Percentiles rank a stretch among this genome's conserved stretches.
Evolutionary conservation across 2,113 vertebrate species (phyloP).

Genomic region (Monarcha castaneiventris): DNA sequence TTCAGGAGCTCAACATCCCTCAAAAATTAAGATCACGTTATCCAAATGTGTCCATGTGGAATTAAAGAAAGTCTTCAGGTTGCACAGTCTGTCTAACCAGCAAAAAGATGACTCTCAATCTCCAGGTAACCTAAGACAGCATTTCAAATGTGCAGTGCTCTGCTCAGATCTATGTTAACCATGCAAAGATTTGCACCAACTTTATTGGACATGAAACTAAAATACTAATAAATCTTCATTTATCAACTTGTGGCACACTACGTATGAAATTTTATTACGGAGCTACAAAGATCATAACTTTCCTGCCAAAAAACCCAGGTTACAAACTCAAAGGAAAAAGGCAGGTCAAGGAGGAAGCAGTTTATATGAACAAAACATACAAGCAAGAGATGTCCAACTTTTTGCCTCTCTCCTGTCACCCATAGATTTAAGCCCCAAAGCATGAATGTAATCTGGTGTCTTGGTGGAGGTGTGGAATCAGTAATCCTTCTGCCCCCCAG

Average conservation of each 20-base stretch:
- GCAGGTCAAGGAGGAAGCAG: not conserved
- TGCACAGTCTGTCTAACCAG: not conserved
- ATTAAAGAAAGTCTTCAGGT: not conserved
- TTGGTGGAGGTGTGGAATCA: not conserved
- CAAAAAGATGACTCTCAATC: not conserved
- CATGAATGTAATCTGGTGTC: not conserved
- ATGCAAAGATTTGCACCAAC: not conserved
- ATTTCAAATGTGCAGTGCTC: not conserved
- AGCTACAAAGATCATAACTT: not conserved
- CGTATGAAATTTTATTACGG: not conserved
- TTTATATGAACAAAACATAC: not conserved
- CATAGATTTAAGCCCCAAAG: not conserved
- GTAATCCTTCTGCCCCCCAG: not conserved
- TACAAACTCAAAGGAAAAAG: not conserved
- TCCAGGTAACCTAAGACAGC: not conserved
- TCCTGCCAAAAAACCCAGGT: not conserved
- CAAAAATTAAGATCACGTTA: not conserved
- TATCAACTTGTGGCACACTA: not conserved
- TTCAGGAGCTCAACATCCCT: not conserved
- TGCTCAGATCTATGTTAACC: not conserved
- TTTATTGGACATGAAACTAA: not conserved
- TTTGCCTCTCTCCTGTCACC: not conserved
- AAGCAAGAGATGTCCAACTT: not conserved
- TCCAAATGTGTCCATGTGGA: not conserved
- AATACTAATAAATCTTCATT: not conserved